Conservation (phyloP, 2,113 vertebrate species). For the Semnopithecus entellus region DNA sequence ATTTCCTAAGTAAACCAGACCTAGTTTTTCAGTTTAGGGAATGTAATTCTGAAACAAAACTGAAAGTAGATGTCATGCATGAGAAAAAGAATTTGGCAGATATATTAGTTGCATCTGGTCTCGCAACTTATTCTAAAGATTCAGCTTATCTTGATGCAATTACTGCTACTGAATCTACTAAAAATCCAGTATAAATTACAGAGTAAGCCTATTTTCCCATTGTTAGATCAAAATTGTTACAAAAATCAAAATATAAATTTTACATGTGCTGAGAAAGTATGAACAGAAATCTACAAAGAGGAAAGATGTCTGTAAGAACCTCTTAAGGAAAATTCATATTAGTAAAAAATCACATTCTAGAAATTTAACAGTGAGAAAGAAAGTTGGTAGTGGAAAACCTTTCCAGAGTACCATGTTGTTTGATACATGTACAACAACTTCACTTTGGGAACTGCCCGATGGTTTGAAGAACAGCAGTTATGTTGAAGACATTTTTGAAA, state of each 20-base stretch:
- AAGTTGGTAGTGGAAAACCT: neutral
- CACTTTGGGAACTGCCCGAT: neutral
- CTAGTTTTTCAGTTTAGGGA: constrained; percentile 86
- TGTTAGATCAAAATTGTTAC: constrained; percentile 25
- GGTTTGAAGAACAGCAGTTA: neutral
- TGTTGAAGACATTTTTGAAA: neutral
- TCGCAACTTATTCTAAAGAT: constrained; percentile 64
- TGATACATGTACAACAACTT: neutral
- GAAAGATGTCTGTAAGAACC: neutral
- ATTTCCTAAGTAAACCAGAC: constrained; percentile 82
- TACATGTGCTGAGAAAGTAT: neutral
- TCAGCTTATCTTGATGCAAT: neutral
- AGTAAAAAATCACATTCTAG: constrained; percentile 17
- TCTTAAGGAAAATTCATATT: neutral
- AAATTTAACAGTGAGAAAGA: constrained; percentile 14
- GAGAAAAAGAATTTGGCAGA: constrained; percentile 63
- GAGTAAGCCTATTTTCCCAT: neutral
- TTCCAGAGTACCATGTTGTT: neutral
- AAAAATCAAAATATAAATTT: neutral
- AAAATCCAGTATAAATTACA: neutral
- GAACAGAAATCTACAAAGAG: constrained; percentile 19
- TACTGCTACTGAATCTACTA: neutral
- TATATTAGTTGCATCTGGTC: constrained; percentile 76
- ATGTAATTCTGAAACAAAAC: constrained; percentile 65
- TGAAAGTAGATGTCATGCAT: constrained; percentile 77